Percentiles rank a stretch among this genome's conserved stretches.
phyloP scores from a whole-genome alignment of 2,888 invertebrate species.

The Stenodema calcarata region DNA sequence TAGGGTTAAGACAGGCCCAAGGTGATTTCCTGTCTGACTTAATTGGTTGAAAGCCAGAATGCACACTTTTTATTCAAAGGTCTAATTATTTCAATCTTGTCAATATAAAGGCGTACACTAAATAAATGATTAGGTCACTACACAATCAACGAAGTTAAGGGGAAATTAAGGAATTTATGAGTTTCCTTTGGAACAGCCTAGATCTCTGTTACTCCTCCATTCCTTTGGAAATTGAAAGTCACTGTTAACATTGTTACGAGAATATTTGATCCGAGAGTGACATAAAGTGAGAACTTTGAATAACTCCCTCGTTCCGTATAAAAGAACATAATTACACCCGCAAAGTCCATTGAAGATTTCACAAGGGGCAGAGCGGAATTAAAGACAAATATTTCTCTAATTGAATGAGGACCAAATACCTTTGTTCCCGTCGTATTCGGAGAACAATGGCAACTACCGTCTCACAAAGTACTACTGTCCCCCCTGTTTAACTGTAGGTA shows the following conservation, averaged over 20 bases:
- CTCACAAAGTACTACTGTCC: neutral
- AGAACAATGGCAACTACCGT: neutral
- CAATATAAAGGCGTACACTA: too few relatives aligned
- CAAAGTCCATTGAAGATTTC: neutral
- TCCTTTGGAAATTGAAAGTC: neutral
- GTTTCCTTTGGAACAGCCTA: neutral
- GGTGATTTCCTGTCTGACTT: too few relatives aligned
- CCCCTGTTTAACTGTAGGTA: neutral
- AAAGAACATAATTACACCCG: neutral
- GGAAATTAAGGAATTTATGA: neutral
- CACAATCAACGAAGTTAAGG: neutral
- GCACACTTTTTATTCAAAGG: too few relatives aligned
- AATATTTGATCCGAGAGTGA: neutral
- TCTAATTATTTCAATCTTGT: too few relatives aligned
- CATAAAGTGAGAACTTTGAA: constrained; percentile 25
- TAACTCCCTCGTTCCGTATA: neutral
- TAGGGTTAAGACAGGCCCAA: too few relatives aligned
- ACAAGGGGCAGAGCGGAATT: neutral
- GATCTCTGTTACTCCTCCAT: neutral
- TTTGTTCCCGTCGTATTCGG: neutral
- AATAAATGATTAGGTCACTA: too few relatives aligned
- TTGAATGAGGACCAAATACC: constrained; percentile 21
- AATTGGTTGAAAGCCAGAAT: too few relatives aligned
- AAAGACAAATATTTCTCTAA: constrained; percentile 40
- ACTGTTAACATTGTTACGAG: constrained; percentile 4